Base-by-base conservation (phyloP, 2,113 vertebrate genomes). In the Himantopus leucocephalus region DNA sequence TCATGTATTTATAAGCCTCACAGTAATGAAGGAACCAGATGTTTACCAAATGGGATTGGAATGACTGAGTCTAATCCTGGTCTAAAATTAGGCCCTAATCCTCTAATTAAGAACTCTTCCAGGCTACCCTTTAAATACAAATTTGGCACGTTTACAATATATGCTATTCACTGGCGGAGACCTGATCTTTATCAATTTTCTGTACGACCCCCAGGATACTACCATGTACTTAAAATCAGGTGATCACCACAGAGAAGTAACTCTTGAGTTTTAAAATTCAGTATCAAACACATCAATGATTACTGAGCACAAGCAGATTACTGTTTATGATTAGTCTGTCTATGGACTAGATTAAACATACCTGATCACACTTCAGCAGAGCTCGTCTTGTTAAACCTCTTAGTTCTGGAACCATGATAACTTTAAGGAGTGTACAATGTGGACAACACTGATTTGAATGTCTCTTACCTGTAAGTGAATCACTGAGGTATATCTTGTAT, bases 401-500 rank as follows among this genome's bases (percentile, higher is more conserved):
- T 72, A 27, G 12, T 52, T 89, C 8, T 22, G 29, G 35, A 83
- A 53, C 18, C 35, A 41, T 20, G 22, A 3, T 39, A 62, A 55
- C 50, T 64, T 85, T 88, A 60, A 80, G 32, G 20, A 20, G 11
- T 10, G 4, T 11, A 20, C 23, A 48, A 62, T 24, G 30, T 35
- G 39, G 48, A 63, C 17, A 37, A 32, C 32, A 16, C 3, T 27
- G 76, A 37, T 53, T 30, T 83, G 37, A 96, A 74, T 27, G 29
- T 70, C 64, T 43, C 98, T 98, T 98, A 99, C 99, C 99, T 97
- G 97, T 99, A 72, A 99, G 99, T 17, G 99, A 98, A 95, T 99
- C 99, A 30, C 99, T 99, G 97, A 99, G 98, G 94, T 99, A 99
- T 98, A 99, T 99, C 97, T 99, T 99, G 96, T 99, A 99, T 98